Evolutionary conservation across 2,113 vertebrate species (phyloP), one percentile per base, ranked within the genome.

Genomic region (Gulo gulo): DNA sequence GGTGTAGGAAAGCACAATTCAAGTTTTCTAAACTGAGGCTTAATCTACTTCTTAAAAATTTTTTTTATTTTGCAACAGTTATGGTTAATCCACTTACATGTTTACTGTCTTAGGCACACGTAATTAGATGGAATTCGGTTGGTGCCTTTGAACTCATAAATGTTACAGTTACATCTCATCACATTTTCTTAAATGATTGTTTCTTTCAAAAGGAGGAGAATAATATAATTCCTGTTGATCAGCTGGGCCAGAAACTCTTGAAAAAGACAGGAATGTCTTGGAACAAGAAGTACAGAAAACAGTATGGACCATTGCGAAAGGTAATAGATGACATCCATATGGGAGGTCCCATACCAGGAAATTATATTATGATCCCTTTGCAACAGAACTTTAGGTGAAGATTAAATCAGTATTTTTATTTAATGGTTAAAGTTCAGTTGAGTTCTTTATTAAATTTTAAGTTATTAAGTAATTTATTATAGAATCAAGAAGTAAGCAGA

Each of bases 231-330:
- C 88, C 98, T 0, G 55, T 99, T 87, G 99, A 99, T 98, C 99
- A 99, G 23, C 97, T 99, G 69, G 99, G 99, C 61, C 99, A 99
- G 98, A 99, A 99, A 97, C 97, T 99, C n/a, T 95, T 99, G 98
- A 98, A 99, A 97, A 99, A 99, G 96, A 99, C 98, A 63, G 99
- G 99, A 26, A 97, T 99, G 45, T 99, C 99, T 15, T 99, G 99
- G 99, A 99, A 99, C 98, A 99, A 99, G 98, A 99, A 98, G 89
- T 99, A 99, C 73, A 99, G 98, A 87, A 99, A 99, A 94, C 99
- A 99, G 14, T 98, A 98, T 21, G 99, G 99, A 86, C 98, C 99
- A 1, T 98, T 99, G 81, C 98, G 98, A 78, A 99, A 99, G 99
- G 99, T 99, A 98, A 88, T 36, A 4, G 23, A 8, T 76, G 42